Percentiles rank a stretch among this genome's conserved stretches.
phyloP scores from a whole-genome alignment of 2,113 vertebrate species.

The Festucalex cinctus region DNA sequence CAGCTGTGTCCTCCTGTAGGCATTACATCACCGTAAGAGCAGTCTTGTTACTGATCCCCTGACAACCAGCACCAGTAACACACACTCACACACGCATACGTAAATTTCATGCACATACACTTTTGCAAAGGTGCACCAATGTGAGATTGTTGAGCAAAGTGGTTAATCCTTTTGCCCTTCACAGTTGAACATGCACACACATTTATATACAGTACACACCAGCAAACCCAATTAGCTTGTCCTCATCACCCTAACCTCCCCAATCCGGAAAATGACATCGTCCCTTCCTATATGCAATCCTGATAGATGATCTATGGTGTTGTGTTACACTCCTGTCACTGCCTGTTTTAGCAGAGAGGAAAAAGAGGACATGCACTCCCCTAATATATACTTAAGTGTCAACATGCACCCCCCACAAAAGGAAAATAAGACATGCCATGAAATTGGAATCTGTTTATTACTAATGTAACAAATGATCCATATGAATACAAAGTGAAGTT shows the following conservation, averaged over 20 bases:
- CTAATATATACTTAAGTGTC: slow-evolving; percentile 6
- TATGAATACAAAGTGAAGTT: too few species aligned
- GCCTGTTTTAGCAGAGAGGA: slow-evolving; percentile 43
- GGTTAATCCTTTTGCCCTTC: not conserved
- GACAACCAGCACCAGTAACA: slow-evolving; percentile 68
- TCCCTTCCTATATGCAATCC: slow-evolving; percentile 49
- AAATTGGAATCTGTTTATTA: too few species aligned
- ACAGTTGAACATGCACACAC: not conserved
- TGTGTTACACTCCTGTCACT: slow-evolving; percentile 55
- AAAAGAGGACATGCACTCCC: not conserved
- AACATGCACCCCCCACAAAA: not conserved
- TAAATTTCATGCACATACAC: slow-evolving; percentile 1
- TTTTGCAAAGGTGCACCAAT: slow-evolving; percentile 11
- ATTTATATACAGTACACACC: too few species aligned
- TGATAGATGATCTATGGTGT: slow-evolving; percentile 67
- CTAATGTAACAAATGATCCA: too few species aligned
- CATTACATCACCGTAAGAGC: slow-evolving; percentile 73
- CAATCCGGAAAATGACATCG: slow-evolving; percentile 58
- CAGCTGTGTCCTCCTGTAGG: slow-evolving; percentile 71
- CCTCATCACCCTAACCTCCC: slow-evolving; percentile 45
- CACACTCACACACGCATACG: slow-evolving; percentile 34
- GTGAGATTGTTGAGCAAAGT: slow-evolving; percentile 44
- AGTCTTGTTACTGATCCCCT: slow-evolving; percentile 71
- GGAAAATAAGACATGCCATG: too few species aligned
- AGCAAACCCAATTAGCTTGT: slow-evolving; percentile 32